Evolutionary conservation across 2,797 vertebrate genomes (phyloP), one percentile per base, ranked within the genome.

Genomic region (Sebastes flavidus): DNA sequence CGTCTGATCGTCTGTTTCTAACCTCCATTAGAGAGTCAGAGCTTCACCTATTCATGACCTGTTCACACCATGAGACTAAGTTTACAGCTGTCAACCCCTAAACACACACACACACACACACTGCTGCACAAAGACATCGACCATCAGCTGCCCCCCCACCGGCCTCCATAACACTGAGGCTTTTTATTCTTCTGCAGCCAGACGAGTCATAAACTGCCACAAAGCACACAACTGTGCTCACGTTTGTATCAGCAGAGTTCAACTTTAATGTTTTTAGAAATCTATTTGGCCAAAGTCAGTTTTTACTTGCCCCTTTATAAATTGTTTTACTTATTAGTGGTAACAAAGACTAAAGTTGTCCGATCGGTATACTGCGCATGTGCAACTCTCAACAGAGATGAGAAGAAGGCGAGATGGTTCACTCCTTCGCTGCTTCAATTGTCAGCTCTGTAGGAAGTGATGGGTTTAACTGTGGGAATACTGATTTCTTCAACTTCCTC

Each of bases 31-130:
- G 18, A 59, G 12, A 42, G 34, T 72, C 65, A 72, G 70, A 77
- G 73, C 46, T 69, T 86, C 79, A 89, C 84, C 84, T 67, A 60
- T 32, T 8, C 10, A 34, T 27, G 84, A 89, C 77, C 85, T 55
- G 85, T 82, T 90, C 82, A 75, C 92, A 88, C 90, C 80, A 75
- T 49, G 84, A 88, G 84, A 62, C 82, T 54, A 71, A 71, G 70
- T 88, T 92, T 92, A 94, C 67, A 85, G 89, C 87, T 77, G 49
- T 77, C 66, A 65, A 36, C 27, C 49, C 52, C 61, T 70, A n/a
- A 29, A 63, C 72, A 65, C 7, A 49, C 34, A 61, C 29, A 52
- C 38, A 69, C 68, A 54, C 38, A 63, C 59, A 74, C 32, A 52
- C 27, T 42, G 38, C 13, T 42, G 38, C 56, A 76, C 24, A 55